These are phyloP conservation scores for Campopleginae sp. DNA, from an alignment of 2,888 invertebrate genomes.

Conservation along the genomic window DNA sequence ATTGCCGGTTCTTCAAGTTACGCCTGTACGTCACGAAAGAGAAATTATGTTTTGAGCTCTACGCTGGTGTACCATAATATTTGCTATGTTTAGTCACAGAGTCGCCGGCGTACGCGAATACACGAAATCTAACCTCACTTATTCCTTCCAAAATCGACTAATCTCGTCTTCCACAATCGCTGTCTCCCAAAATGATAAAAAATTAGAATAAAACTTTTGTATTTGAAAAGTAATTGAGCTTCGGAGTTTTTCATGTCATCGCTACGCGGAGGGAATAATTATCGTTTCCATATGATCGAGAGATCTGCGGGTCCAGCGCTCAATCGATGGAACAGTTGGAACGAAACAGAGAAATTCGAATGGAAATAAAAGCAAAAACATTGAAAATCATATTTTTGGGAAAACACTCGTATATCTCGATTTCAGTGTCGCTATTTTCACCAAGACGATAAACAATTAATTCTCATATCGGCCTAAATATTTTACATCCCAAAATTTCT, in stretches of 20 bases:
- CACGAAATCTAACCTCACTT: conserved; percentile 50
- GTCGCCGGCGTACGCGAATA: conserved; percentile 51
- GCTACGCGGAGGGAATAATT: conserved; percentile 8
- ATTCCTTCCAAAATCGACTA: conserved; percentile 3
- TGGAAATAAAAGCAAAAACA: conserved; percentile 30
- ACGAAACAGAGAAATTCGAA: conserved; percentile 21
- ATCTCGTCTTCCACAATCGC: conserved; percentile 53
- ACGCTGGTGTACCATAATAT: neutral
- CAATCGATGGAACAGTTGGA: conserved; percentile 52
- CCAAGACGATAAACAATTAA: neutral
- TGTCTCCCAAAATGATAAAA: conserved; percentile 19
- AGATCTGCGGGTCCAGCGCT: conserved; percentile 23
- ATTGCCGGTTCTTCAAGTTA: neutral
- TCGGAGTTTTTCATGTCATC: conserved; percentile 11
- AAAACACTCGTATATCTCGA: neutral
- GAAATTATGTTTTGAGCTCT: neutral
- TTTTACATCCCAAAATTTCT: neutral
- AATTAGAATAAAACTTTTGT: neutral
- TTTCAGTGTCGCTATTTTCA: conserved; percentile 5
- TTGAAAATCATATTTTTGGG: neutral
- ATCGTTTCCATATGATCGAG: conserved; percentile 35
- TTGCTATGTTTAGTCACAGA: neutral
- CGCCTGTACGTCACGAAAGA: neutral
- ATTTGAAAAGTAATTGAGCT: neutral
- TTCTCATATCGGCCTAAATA: conserved; percentile 7